A percentile compares a stretch with the other conserved stretches of the same genome.
These are phyloP conservation scores for Halictus quadricinctus DNA, from an alignment of 2,888 invertebrate species.

Conservation along the genomic window DNA sequence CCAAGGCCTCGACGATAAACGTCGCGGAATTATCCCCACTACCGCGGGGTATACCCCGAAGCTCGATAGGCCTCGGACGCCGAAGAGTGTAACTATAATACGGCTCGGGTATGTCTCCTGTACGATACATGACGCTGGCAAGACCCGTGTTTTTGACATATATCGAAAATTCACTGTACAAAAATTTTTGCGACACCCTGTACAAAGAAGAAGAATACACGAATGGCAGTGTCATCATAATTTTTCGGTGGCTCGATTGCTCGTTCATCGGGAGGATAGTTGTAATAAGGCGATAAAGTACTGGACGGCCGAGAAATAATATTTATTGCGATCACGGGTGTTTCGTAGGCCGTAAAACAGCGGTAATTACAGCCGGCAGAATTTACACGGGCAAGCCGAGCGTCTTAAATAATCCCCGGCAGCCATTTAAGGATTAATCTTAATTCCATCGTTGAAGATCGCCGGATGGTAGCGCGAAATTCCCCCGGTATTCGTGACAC, in stretches of 20 bases:
- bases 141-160: too few relatives aligned
- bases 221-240: background rate
- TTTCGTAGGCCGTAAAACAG: background rate
- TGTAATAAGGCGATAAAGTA: slow-evolving; percentile 10
- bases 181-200: too few relatives aligned
- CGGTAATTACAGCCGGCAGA: slow-evolving; percentile 1
- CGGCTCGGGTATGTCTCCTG: too few relatives aligned
- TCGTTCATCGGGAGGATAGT: background rate
- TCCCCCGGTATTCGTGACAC: slow-evolving; percentile 34
- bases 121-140: too few relatives aligned
- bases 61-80: too few relatives aligned
- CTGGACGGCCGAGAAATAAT: background rate
- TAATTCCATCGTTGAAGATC: slow-evolving; percentile 40
- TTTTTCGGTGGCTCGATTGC: background rate
- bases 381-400: slow-evolving; percentile 14
- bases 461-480: slow-evolving; percentile 28
- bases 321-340: slow-evolving; percentile 12
- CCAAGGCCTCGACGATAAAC: too few relatives aligned
- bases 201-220: too few relatives aligned
- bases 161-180: too few relatives aligned
- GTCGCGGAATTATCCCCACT: too few relatives aligned
- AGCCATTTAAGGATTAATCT: slow-evolving; percentile 46
- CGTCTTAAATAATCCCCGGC: slow-evolving; percentile 35
- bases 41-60: too few relatives aligned
- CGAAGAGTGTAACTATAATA: too few relatives aligned